phyloP scores from a whole-genome alignment of 2,797 vertebrate species.

The Ctenosaura bakeri region DNA sequence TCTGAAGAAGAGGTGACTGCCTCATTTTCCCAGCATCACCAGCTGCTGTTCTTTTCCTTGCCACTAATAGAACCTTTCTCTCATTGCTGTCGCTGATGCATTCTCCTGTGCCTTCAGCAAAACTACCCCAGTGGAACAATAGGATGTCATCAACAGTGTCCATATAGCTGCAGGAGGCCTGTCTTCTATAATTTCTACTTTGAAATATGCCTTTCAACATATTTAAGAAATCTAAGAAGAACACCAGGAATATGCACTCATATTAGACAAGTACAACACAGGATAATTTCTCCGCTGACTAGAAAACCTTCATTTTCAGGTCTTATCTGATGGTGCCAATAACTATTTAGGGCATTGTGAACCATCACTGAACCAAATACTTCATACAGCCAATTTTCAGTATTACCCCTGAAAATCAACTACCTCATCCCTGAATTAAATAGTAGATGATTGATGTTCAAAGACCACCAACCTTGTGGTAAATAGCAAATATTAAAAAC shows the following conservation, averaged over 20 bases:
- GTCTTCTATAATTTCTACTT: background rate
- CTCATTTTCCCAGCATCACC: no score
- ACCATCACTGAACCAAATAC: background rate
- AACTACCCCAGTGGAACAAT: no score
- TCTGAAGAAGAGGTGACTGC: no score
- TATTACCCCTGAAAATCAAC: background rate
- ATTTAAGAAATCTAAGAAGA: background rate
- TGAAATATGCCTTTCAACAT: background rate
- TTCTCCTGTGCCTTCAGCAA: no score
- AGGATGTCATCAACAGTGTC: no score
- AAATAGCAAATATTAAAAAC: background rate
- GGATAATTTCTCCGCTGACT: background rate
- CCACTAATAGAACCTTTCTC: no score
- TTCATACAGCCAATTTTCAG: background rate
- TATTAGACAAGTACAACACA: background rate
- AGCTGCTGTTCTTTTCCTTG: no score
- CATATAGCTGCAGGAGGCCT: background rate
- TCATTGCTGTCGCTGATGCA: no score
- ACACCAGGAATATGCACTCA: background rate
- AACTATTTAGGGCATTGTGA: background rate
- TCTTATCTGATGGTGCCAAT: no score
- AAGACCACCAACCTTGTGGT: background rate
- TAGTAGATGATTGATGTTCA: background rate
- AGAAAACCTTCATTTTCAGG: background rate
- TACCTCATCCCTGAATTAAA: background rate